A percentile compares a stretch with the other conserved stretches of the same genome.
Evolutionary conservation across 2,113 vertebrate species (phyloP).

Genomic region (Oceanodroma tethys): DNA sequence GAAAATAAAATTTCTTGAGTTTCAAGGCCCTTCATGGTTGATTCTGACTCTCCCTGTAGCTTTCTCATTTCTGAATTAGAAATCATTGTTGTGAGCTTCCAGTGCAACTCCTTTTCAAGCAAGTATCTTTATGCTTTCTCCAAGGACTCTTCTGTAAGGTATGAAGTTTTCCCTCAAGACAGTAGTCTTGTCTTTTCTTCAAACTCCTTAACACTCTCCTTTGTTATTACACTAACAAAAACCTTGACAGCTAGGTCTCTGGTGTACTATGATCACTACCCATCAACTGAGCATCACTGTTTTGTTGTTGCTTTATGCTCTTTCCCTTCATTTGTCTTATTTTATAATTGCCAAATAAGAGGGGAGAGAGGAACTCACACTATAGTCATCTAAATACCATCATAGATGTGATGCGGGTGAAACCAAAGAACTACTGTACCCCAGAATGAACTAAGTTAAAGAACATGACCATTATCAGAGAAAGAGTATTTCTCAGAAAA

Average conservation of each 20-base stretch:
- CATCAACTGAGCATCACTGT: not conserved
- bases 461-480: not conserved
- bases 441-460: not conserved
- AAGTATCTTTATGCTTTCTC: not conserved
- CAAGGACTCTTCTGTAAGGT: not conserved
- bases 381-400: not conserved
- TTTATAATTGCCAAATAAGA: not conserved
- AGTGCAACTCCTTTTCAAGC: not conserved
- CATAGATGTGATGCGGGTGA: not conserved
- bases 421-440: not conserved
- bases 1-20: not conserved
- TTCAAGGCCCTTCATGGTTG: not conserved
- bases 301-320: not conserved
- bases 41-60: not conserved
- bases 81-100: not conserved
- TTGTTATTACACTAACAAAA: slow-evolving; percentile 16
- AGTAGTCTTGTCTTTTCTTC: not conserved
- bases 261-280: not conserved
- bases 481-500: not conserved
- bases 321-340: not conserved
- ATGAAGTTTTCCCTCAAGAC: not conserved
- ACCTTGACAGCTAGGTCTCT: not conserved
- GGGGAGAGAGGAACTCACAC: not conserved
- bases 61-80: not conserved
- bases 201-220: not conserved